These are phyloP conservation scores for Conus betulinus DNA, from an alignment of 1,140 invertebrate species.

Conservation along the genomic window DNA sequence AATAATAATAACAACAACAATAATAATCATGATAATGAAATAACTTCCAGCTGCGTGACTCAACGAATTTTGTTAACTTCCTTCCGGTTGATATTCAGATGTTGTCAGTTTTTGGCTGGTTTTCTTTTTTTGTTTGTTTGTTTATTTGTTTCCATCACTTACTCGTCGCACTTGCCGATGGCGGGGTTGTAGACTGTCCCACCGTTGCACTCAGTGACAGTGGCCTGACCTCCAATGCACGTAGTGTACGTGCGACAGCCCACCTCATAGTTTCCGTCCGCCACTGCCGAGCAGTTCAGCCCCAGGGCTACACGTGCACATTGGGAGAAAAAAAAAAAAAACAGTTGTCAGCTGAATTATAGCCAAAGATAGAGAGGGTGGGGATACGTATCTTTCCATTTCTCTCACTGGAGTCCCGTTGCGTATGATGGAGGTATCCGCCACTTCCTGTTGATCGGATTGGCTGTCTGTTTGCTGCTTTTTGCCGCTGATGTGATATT, in stretches of 20 bases:
- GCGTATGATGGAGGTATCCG: no score
- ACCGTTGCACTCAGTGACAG: conserved; percentile 43
- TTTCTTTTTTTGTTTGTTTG: no score
- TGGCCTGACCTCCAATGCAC: conserved; percentile 37
- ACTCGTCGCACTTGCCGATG: conserved; percentile 50
- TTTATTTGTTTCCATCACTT: conserved; percentile 20
- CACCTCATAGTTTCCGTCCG: conserved; percentile 49
- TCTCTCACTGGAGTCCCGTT: not conserved
- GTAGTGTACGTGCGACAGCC: conserved; percentile 46
- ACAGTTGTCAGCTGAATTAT: not conserved
- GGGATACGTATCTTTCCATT: not conserved
- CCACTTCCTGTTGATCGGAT: no score
- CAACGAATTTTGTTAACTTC: no score
- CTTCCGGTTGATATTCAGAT: no score
- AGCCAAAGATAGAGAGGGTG: not conserved
- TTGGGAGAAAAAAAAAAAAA: not conserved
- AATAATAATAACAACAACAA: no score
- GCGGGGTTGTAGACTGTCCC: conserved; percentile 44
- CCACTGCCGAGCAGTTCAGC: conserved; percentile 38
- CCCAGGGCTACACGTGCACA: conserved; percentile 16
- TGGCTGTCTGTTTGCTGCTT: no score
- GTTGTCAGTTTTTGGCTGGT: no score
- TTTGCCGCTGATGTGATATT: no score
- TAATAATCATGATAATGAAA: no score
- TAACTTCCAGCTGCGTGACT: no score